Conservation (phyloP, 2,888 invertebrate species). For the Cephalotes varians region DNA sequence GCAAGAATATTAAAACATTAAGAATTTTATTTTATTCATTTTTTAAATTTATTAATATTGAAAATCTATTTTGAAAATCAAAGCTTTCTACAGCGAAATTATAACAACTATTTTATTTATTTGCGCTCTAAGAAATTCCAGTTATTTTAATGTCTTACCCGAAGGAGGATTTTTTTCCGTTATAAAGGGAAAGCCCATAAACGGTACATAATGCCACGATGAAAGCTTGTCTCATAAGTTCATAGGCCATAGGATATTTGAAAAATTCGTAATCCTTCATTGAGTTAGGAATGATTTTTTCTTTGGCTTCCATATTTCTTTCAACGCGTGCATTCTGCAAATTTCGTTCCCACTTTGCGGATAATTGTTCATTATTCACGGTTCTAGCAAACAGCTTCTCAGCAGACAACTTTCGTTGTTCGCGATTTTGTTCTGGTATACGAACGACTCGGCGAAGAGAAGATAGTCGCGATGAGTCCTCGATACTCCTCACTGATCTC, state of each 20-base stretch:
- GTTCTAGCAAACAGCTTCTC: not conserved
- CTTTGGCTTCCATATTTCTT: conserved; percentile 1
- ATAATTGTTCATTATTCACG: conserved; percentile 11
- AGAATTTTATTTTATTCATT: not conserved
- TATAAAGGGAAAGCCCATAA: conserved; percentile 78
- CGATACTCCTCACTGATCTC: not conserved
- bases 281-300: not conserved
- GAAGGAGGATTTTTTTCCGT: conserved; percentile 73
- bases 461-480: conserved; percentile 13
- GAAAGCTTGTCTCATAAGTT: conserved; percentile 76
- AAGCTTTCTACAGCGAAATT: not conserved
- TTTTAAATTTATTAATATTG: not conserved
- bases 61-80: not conserved
- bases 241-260: conserved; percentile 57
- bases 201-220: conserved; percentile 77
- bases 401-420: conserved; percentile 21
- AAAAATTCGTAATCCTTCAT: conserved; percentile 46
- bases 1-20: conserved; percentile 33
- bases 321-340: not conserved
- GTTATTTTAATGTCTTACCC: conserved; percentile 69
- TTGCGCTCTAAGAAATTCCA: not conserved
- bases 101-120: conserved; percentile 4
- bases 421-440: conserved; percentile 13
- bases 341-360: conserved; percentile 17
- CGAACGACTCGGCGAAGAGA: not conserved